Conservation (phyloP, 2,888 invertebrate species). For the Clusia tigrina region DNA sequence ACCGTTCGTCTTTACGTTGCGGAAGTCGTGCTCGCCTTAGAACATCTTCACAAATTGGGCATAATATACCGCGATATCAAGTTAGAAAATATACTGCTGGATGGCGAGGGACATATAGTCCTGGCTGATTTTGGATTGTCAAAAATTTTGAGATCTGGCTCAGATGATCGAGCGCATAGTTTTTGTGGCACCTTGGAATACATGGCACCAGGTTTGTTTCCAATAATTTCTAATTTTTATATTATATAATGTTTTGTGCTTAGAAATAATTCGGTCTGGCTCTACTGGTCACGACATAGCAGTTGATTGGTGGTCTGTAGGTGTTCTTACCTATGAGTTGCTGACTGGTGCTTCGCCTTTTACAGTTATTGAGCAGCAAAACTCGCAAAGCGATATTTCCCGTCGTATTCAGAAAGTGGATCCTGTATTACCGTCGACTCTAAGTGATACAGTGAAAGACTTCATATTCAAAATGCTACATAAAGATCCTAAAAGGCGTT, state of each 20-base stretch:
- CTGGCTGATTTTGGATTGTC: conserved; percentile 97
- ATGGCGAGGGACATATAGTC: conserved; percentile 93
- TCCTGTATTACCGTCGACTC: conserved; percentile 86
- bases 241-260: conserved; percentile 2
- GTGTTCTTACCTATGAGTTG: conserved; percentile 94
- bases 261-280: conserved; percentile 79
- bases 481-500: conserved; percentile 86
- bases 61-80: conserved; percentile 98
- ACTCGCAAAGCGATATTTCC: conserved; percentile 94
- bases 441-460: conserved; percentile 74
- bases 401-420: conserved; percentile 86
- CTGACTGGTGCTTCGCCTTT: conserved; percentile 97
- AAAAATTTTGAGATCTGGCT: conserved; percentile 78
- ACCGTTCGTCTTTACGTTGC: conserved; percentile 94
- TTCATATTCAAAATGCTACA: conserved; percentile 84
- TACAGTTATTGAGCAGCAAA: conserved; percentile 92
- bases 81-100: conserved; percentile 94
- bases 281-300: conserved; percentile 95
- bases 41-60: conserved; percentile 94
- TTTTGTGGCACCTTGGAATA: conserved; percentile 99
- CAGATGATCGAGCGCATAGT: conserved; percentile 87
- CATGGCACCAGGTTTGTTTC: conserved; percentile 82
- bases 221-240: neutral
- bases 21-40: conserved; percentile 93
- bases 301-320: conserved; percentile 99